Evolutionary conservation across 2,888 invertebrate genomes (phyloP).

Genomic region (Acanthopleura granulata): DNA sequence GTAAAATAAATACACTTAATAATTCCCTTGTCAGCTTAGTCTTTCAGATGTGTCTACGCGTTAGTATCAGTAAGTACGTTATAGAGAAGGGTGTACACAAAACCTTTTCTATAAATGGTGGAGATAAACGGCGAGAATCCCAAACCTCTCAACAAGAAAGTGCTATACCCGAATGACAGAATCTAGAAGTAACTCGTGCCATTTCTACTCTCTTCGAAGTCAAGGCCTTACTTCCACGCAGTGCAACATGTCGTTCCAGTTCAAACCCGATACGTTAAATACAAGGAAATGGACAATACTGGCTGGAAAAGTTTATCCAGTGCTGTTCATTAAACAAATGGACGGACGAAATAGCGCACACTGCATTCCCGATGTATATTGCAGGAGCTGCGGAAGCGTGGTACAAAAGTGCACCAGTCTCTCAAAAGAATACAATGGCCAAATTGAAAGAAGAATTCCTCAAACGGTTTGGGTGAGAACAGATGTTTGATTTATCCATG

Average conservation of each 20-base stretch:
- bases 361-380: neutral
- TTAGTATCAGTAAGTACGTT: too few relatives aligned
- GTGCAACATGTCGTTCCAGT: neutral
- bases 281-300: neutral
- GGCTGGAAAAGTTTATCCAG: neutral
- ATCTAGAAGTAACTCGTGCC: neutral
- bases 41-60: too few relatives aligned
- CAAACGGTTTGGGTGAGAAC: neutral
- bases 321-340: neutral
- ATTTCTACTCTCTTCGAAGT: neutral
- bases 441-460: neutral
- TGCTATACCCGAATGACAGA: neutral
- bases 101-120: conserved; percentile 3
- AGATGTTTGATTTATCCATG: neutral
- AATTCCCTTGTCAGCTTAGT: too few relatives aligned
- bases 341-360: neutral
- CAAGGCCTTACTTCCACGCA: neutral
- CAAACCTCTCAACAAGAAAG: conserved; percentile 2
- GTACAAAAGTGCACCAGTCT: neutral
- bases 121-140: neutral
- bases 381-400: neutral
- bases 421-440: neutral
- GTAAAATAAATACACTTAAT: too few relatives aligned
- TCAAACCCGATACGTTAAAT: neutral
- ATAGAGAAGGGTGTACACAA: neutral